These are phyloP conservation scores for Adela reaumurella DNA, from an alignment of 2,888 invertebrate genomes.

Conservation along the genomic window DNA sequence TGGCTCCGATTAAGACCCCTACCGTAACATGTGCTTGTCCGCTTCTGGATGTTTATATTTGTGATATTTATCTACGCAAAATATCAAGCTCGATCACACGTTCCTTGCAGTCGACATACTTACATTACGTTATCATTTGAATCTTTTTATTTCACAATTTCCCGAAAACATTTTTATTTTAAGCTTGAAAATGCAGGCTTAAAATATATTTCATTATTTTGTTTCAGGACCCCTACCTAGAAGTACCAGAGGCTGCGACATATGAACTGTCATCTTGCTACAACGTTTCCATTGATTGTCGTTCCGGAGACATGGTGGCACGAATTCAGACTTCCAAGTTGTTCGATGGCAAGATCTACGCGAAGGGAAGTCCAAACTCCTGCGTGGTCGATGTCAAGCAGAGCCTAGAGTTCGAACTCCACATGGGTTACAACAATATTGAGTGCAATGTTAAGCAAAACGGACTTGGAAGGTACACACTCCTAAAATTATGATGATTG, in stretches of 20 bases:
- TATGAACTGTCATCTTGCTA: constrained; percentile 92
- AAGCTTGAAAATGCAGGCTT: too few species aligned
- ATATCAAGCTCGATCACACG: too few species aligned
- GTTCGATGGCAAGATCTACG: constrained; percentile 93
- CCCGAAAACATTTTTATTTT: too few species aligned
- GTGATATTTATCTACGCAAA: too few species aligned
- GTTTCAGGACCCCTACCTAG: constrained; percentile 78
- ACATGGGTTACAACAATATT: constrained; percentile 88
- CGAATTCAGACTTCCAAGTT: constrained; percentile 87
- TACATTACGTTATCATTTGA: too few species aligned
- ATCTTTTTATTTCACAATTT: too few species aligned
- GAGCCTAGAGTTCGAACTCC: constrained; percentile 85
- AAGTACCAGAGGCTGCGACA: constrained; percentile 87
- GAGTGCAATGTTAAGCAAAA: constrained; percentile 91
- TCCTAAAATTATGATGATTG: too few species aligned
- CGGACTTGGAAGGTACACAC: constrained; percentile 76
- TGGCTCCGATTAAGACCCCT: too few species aligned
- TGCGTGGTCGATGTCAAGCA: constrained; percentile 87
- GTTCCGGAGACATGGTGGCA: constrained; percentile 89
- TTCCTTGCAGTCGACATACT: too few species aligned
- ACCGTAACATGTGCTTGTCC: too few species aligned
- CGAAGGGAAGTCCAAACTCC: constrained; percentile 89
- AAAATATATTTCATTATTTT: too few species aligned
- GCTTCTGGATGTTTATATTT: too few species aligned
- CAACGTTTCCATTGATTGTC: constrained; percentile 91